Conservation (phyloP, 2,113 vertebrate species). For the Zonotrichia leucophrys region DNA sequence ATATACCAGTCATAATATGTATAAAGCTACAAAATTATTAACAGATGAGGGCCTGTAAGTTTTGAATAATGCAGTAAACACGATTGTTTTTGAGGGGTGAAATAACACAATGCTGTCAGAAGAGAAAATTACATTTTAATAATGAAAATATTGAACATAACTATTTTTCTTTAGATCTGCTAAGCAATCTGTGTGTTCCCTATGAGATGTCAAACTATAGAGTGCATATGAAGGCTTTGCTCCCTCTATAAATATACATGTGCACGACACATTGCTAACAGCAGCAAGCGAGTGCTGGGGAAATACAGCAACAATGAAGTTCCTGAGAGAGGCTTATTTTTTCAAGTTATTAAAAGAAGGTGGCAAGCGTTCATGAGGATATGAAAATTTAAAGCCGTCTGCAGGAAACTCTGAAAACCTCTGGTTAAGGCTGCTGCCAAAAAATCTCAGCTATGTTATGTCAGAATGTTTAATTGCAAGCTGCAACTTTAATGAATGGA, state of each 20-base stretch:
- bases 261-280: conserved; percentile 58
- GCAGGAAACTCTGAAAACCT: conserved; percentile 72
- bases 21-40: conserved; percentile 5
- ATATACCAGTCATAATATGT: neutral
- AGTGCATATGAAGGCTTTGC: conserved; percentile 36
- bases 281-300: conserved; percentile 50
- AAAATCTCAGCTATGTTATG: conserved; percentile 76
- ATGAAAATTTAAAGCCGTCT: conserved; percentile 71
- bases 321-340: conserved; percentile 70
- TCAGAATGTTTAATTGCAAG: conserved; percentile 74
- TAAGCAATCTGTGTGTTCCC: conserved; percentile 58
- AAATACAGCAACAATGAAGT: conserved; percentile 65
- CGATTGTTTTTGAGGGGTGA: neutral
- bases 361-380: conserved; percentile 68
- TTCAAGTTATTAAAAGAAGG: conserved; percentile 76
- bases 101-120: conserved; percentile 5
- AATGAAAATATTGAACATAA: conserved; percentile 57
- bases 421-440: conserved; percentile 70
- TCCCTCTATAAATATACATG: conserved; percentile 71
- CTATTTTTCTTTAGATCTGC: conserved; percentile 62
- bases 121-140: conserved; percentile 45
- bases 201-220: conserved; percentile 50
- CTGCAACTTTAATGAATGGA: conserved; percentile 74
- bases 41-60: conserved; percentile 12
- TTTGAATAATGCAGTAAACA: conserved; percentile 21